A percentile compares a stretch with the other conserved stretches of the same genome.
Evolutionary conservation across 2,113 vertebrate species (phyloP).

Genomic region (Psettodes erumei): DNA sequence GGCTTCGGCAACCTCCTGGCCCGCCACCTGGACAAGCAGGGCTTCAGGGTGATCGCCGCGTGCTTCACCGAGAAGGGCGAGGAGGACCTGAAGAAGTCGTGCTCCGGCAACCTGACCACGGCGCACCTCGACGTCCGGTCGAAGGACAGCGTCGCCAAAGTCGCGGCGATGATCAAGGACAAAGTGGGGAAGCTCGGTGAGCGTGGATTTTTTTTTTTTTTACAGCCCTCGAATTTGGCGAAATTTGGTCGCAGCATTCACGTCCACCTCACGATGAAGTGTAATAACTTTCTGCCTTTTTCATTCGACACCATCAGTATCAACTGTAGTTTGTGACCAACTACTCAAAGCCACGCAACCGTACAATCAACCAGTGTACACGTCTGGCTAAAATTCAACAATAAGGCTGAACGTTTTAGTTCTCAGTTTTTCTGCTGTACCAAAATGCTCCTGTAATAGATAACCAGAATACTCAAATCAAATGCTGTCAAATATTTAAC

Average conservation of each 20-base stretch:
- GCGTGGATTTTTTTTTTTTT: too few relatives aligned
- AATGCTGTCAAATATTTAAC: neutral
- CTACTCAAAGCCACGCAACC: too few relatives aligned
- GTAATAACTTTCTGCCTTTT: too few relatives aligned
- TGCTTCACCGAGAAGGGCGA: slow-evolving; percentile 86
- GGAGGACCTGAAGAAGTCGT: slow-evolving; percentile 81
- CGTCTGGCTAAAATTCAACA: neutral
- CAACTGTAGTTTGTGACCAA: too few relatives aligned
- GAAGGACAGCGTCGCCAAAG: slow-evolving; percentile 79
- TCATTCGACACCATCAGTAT: too few relatives aligned
- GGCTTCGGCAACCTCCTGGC: slow-evolving; percentile 90
- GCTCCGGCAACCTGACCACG: slow-evolving; percentile 79
- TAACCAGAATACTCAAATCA: neutral
- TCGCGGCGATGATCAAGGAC: slow-evolving; percentile 76
- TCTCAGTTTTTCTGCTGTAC: neutral
- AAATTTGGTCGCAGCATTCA: too few relatives aligned
- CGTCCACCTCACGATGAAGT: too few relatives aligned
- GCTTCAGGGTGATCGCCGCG: slow-evolving; percentile 87
- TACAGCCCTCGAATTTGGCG: too few relatives aligned
- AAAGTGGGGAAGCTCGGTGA: slow-evolving; percentile 81
- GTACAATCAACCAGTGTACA: too few relatives aligned
- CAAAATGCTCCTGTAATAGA: neutral
- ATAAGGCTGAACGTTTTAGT: neutral
- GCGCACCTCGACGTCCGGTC: slow-evolving; percentile 83
- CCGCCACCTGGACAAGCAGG: slow-evolving; percentile 83